phyloP scores from a whole-genome alignment of 64 coral and sea anemone genomes.

The Stichodactyla mertensii region DNA sequence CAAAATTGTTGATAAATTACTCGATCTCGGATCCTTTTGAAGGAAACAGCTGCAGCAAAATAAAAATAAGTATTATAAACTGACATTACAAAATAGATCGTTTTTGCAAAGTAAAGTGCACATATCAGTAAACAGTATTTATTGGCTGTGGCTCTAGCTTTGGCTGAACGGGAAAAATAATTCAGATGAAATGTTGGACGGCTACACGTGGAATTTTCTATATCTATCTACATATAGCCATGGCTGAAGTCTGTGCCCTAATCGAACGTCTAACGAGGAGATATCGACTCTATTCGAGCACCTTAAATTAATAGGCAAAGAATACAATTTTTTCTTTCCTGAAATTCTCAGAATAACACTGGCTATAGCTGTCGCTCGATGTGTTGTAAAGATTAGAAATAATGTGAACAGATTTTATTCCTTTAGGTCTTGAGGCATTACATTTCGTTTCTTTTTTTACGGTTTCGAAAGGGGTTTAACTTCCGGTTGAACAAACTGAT shows the following conservation, averaged over 20 bases:
- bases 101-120: neutral
- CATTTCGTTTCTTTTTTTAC: neutral
- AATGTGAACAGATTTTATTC: neutral
- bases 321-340: too few species aligned
- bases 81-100: neutral
- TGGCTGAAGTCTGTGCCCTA: too few species aligned
- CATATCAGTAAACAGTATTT: neutral
- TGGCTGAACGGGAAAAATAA: neutral
- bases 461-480: neutral
- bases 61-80: neutral
- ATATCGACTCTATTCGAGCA: too few species aligned
- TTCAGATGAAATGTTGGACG: neutral
- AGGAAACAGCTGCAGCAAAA: neutral
- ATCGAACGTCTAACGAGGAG: too few species aligned
- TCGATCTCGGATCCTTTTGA: neutral
- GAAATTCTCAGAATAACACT: too few species aligned
- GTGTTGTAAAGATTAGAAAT: too few species aligned
- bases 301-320: too few species aligned
- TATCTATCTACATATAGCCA: neutral
- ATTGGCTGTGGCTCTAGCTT: neutral
- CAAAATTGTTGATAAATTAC: neutral
- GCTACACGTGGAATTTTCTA: neutral
- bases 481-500: neutral
- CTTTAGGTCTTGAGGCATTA: neutral
- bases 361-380: too few species aligned